These are phyloP conservation scores for Cossypha niveicapilla DNA, from an alignment of 2,797 vertebrate genomes.

Conservation along the genomic window DNA sequence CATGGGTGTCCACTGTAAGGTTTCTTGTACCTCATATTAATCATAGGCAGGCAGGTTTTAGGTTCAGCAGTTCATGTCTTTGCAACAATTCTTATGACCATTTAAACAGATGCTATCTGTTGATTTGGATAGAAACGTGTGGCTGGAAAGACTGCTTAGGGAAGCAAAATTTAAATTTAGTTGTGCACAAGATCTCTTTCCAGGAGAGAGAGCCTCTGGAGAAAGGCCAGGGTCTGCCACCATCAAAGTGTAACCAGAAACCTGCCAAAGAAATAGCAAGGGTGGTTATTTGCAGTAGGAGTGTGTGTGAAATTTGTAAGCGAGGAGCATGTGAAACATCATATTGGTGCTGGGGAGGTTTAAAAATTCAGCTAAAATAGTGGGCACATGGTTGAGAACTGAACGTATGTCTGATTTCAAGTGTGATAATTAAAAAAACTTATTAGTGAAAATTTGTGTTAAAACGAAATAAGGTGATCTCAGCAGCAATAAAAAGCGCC, in stretches of 20 bases:
- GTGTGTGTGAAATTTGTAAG: background rate
- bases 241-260: background rate
- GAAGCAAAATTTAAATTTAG: background rate
- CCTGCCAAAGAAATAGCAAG: background rate
- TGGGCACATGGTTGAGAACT: background rate
- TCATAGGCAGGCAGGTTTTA: background rate
- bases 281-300: background rate
- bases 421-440: background rate
- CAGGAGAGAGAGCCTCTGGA: background rate
- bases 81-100: background rate
- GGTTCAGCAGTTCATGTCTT: background rate
- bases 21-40: constrained; percentile 19
- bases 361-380: background rate
- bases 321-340: background rate
- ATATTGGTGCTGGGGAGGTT: background rate
- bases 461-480: background rate
- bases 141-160: background rate
- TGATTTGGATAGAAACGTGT: background rate
- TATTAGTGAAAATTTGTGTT: background rate
- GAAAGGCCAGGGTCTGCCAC: background rate
- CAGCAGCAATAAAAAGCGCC: background rate
- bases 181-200: background rate
- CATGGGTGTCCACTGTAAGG: constrained; percentile 16
- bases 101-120: background rate
- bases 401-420: background rate